These are phyloP conservation scores for Artemia franciscana DNA, from an alignment of 1,140 invertebrate species.

Conservation along the genomic window DNA sequence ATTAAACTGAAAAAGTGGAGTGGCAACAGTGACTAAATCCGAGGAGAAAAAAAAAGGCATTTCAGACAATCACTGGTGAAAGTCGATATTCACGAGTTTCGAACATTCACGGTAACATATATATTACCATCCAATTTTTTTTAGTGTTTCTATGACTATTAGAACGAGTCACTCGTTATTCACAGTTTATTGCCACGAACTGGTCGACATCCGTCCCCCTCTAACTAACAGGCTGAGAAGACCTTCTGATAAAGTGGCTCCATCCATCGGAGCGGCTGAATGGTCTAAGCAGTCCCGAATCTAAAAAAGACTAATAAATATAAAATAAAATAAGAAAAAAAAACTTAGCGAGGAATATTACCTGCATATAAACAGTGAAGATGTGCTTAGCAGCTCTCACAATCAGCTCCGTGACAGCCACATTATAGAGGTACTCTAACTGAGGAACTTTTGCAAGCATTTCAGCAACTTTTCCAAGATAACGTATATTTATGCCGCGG, in stretches of 20 bases:
- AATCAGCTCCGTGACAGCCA: conserved; percentile 65
- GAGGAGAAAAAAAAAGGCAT: no score
- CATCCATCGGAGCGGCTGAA: conserved; percentile 78
- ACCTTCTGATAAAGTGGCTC: conserved; percentile 71
- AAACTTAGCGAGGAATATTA: conserved; percentile 16
- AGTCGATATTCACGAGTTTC: no score
- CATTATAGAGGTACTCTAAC: conserved; percentile 63
- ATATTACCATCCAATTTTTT: no score
- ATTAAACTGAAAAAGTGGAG: no score
- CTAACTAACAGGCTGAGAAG: conserved; percentile 72
- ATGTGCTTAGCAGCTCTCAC: conserved; percentile 73
- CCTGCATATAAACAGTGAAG: conserved; percentile 75
- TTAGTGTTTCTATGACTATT: no score
- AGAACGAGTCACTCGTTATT: no score
- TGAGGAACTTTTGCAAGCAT: conserved; percentile 50
- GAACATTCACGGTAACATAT: no score
- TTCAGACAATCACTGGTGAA: no score
- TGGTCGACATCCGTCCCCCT: no score
- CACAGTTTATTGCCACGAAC: no score
- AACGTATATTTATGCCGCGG: conserved; percentile 87
- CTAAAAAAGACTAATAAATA: conserved; percentile 23
- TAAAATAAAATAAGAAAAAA: conserved; percentile 4
- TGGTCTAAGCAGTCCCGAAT: conserved; percentile 79
- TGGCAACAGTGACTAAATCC: no score
- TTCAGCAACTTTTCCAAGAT: conserved; percentile 66